phyloP scores from a whole-genome alignment of 1,140 invertebrate species.

The Saccostrea glomerata region DNA sequence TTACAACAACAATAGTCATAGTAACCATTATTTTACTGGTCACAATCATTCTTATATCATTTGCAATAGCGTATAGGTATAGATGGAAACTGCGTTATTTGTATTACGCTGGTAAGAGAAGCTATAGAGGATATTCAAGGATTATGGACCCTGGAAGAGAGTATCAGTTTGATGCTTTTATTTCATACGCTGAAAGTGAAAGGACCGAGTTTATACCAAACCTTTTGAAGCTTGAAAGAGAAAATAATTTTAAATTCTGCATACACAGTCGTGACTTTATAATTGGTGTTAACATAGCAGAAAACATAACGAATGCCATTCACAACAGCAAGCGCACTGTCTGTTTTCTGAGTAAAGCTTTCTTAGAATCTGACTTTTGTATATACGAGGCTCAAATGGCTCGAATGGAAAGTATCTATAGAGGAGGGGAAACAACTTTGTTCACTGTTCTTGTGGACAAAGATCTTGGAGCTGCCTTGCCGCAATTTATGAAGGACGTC shows the following conservation, averaged over 20 bases:
- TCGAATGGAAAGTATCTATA: not conserved
- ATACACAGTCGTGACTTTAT: not conserved
- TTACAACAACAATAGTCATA: not conserved
- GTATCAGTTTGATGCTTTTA: not conserved
- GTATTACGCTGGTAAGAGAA: not conserved
- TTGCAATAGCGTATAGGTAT: not conserved
- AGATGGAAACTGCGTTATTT: not conserved
- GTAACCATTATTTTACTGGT: not conserved
- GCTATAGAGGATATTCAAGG: not conserved
- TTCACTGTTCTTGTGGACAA: not conserved
- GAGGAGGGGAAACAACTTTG: not conserved
- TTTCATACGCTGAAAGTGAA: not conserved
- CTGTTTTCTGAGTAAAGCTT: not conserved
- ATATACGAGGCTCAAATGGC: slow-evolving; percentile 3
- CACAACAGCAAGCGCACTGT: not conserved
- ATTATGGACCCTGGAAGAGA: not conserved
- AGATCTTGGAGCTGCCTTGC: not conserved
- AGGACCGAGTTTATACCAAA: not conserved
- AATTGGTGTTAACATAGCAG: not conserved
- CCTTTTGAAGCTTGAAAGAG: not conserved
- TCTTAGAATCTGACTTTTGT: not conserved
- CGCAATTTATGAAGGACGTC: not conserved
- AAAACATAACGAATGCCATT: not conserved
- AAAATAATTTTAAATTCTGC: not conserved
- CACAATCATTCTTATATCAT: not conserved